Percentiles rank a stretch among this genome's conserved stretches.
Evolutionary conservation across 2,888 invertebrate genomes (phyloP).

Genomic region (Dendrolimus houi): DNA sequence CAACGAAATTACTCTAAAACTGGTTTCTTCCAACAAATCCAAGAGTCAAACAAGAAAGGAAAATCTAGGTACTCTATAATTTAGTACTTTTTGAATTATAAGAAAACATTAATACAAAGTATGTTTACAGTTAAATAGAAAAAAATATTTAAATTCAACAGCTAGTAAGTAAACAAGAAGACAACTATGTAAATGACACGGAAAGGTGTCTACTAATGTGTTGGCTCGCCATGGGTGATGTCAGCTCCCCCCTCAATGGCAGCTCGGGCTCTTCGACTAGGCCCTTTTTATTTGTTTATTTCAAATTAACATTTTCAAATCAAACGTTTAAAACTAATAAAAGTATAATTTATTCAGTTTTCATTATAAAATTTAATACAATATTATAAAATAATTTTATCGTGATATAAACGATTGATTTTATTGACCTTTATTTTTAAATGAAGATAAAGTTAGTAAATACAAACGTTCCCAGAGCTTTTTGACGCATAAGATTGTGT

Average conservation of each 20-base stretch:
- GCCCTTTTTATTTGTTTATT: conserved; percentile 35
- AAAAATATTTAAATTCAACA: no score
- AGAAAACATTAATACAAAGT: no score
- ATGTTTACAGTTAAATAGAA: no score
- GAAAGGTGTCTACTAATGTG: conserved; percentile 48
- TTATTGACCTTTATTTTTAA: conserved; percentile 34
- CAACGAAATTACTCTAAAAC: no score
- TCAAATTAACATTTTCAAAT: conserved; percentile 35
- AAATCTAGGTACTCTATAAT: no score
- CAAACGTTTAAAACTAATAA: conserved; percentile 32
- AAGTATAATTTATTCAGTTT: conserved; percentile 47
- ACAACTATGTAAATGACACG: conserved; percentile 38
- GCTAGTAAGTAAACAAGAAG: background rate
- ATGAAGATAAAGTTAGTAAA: conserved; percentile 36
- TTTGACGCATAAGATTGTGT: conserved; percentile 26
- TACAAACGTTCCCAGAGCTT: conserved; percentile 43
- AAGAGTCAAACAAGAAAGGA: no score
- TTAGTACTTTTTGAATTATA: no score
- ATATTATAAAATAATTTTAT: conserved; percentile 41
- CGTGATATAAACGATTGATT: conserved; percentile 40
- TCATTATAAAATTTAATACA: conserved; percentile 50
- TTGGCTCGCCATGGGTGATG: conserved; percentile 49
- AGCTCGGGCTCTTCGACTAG: conserved; percentile 14
- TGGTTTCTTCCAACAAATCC: no score
- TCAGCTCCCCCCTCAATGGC: conserved; percentile 22